Base-by-base conservation (phyloP, 1,140 invertebrate genomes). In the Magallana ariakensis region DNA sequence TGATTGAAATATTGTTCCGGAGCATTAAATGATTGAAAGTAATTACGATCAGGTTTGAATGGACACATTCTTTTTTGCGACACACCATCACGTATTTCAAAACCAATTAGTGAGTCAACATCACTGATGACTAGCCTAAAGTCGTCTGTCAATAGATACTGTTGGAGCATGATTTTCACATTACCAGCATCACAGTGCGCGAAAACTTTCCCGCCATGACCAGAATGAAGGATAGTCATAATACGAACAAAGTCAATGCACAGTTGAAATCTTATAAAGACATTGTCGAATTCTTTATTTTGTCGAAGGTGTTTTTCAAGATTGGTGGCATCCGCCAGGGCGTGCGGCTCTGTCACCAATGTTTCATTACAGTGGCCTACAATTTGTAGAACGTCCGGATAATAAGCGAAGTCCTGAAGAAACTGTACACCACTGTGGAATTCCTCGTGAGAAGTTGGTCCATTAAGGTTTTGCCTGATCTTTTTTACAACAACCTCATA, bases 141-240 rank as follows among this genome's bases (percentile, higher is more conserved):
- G 8, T 62, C 58, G 16, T 62, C 58, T 62, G 58, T 62, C 13
- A 62, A 19, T 1, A 62, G 58, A 4, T 16, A 62, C 15, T 62
- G 58, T 19, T 19, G 19, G 1, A 15, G 58, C 16, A 62, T 16
- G 19, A 62, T 62, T 3, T 19, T 62, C 19, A 62, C 58, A n/a
- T 16, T 19, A n/a, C 19, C 19, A 62, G 16, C 58, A 62, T 62
- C 58, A 62, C 58, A 62, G 15, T 62, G 58, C 16, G 58, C 58
- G 58, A n/a, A 62, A 62, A 62, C 58, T 62, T 62, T 62, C 58
- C 58, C 58, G 58, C 58, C 58, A 5, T 16, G 58, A 62, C 58
- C 58, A n/a, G 58, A 62, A 62, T 62, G 58, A 16, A 62, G 58
- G 19, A 16, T 16, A 16, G 15, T 15, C 58, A 62, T 62, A 16